These are phyloP conservation scores for Tinamus major DNA, from an alignment of 2,797 vertebrate species.

Conservation along the genomic window DNA sequence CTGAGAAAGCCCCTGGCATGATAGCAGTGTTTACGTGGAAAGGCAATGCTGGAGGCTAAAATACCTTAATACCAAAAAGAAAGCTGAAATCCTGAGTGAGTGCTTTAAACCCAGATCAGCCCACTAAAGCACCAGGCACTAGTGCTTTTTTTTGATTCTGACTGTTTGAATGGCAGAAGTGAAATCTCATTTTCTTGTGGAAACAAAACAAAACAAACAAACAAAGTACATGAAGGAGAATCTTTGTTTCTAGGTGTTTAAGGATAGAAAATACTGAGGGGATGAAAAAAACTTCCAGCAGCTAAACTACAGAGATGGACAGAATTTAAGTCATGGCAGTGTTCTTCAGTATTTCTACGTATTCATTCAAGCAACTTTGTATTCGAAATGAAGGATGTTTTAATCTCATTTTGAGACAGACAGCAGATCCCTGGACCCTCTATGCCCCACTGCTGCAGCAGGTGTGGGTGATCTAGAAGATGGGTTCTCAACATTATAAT, in stretches of 20 bases:
- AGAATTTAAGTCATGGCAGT: background rate
- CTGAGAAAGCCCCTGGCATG: background rate
- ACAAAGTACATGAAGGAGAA: background rate
- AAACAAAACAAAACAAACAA: background rate
- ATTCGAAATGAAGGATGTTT: background rate
- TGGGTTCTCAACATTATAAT: background rate
- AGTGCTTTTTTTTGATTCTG: background rate
- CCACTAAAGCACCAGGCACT: background rate
- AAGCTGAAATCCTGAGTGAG: background rate
- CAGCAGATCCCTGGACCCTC: background rate
- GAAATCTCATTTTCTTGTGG: background rate
- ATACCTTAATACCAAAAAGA: background rate
- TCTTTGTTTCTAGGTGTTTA: background rate
- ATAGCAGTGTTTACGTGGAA: background rate
- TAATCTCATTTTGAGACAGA: background rate
- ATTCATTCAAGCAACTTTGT: background rate
- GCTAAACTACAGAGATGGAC: background rate
- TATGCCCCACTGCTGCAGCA: background rate
- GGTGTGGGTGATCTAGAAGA: background rate
- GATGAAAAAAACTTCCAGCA: background rate
- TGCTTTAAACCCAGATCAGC: background rate
- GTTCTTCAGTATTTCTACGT: background rate
- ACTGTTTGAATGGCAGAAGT: background rate
- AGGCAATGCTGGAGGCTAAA: background rate
- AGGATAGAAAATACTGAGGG: background rate